These are phyloP conservation scores for Engystomops pustulosus DNA, from an alignment of 2,113 vertebrate genomes.

Conservation along the genomic window DNA sequence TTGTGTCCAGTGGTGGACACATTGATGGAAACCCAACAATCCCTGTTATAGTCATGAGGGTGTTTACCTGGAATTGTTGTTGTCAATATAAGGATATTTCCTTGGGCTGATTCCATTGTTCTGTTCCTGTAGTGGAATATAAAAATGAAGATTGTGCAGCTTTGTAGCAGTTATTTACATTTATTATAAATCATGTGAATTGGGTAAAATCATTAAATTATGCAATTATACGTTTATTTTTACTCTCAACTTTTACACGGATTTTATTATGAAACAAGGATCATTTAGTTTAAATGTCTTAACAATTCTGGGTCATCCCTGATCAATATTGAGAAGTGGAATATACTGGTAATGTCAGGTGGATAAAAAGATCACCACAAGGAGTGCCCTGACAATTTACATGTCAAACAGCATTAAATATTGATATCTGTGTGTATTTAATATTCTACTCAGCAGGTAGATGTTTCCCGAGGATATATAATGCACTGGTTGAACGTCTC, in stretches of 20 bases:
- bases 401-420: constrained; percentile 40
- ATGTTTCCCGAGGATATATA: neutral
- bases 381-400: constrained; percentile 35
- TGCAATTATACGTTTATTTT: neutral
- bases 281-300: neutral
- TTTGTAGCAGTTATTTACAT: too few species aligned
- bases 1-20: too few species aligned
- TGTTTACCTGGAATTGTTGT: too few species aligned
- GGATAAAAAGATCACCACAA: constrained; percentile 42
- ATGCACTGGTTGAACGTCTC: neutral
- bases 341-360: constrained; percentile 12
- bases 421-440: constrained; percentile 46
- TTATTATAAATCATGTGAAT: too few species aligned
- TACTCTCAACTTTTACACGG: neutral
- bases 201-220: neutral
- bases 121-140: too few species aligned
- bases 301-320: constrained; percentile 9
- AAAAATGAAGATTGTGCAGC: too few species aligned
- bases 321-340: neutral
- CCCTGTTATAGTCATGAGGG: too few species aligned
- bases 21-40: too few species aligned
- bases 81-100: too few species aligned
- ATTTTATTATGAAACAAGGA: neutral
- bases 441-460: neutral
- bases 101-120: too few species aligned